Evolutionary conservation across 2,797 vertebrate genomes (phyloP).

Genomic region (Okamejei kenojei): DNA sequence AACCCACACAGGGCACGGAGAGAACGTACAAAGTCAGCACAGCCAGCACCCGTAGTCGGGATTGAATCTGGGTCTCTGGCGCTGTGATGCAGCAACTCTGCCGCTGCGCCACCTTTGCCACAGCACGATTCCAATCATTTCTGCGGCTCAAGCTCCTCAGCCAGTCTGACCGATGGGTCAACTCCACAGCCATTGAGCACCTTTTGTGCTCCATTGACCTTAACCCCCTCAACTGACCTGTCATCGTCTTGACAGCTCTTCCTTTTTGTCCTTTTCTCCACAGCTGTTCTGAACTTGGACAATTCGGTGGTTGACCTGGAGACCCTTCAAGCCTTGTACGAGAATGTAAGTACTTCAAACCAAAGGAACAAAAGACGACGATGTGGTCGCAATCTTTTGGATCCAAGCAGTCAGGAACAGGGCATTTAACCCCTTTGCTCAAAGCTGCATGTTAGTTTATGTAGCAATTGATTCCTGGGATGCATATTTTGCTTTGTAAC

Average conservation of each 20-base stretch:
- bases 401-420: constrained; percentile 7
- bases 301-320: constrained; percentile 92
- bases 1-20: no score
- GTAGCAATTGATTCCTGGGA: constrained; percentile 4
- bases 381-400: not conserved
- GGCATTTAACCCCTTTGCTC: constrained; percentile 27
- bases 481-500: constrained; percentile 15
- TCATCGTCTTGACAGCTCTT: constrained; percentile 46
- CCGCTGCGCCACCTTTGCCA: constrained; percentile 23
- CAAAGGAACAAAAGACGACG: constrained; percentile 43
- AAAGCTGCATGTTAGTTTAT: constrained; percentile 31
- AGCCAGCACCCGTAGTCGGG: no score
- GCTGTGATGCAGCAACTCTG: no score
- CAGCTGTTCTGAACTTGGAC: constrained; percentile 92
- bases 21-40: no score
- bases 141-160: constrained; percentile 44
- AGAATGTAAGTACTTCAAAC: constrained; percentile 81
- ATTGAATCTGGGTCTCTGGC: no score
- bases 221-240: constrained; percentile 43
- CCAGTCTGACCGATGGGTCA: constrained; percentile 41
- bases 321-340: constrained; percentile 91
- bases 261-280: constrained; percentile 41
- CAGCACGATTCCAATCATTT: constrained; percentile 37
- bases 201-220: constrained; percentile 43
- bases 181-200: constrained; percentile 42